Percentiles rank a stretch among this genome's conserved stretches.
Evolutionary conservation across 2,888 invertebrate genomes (phyloP).

Genomic region (Erebia ligea): DNA sequence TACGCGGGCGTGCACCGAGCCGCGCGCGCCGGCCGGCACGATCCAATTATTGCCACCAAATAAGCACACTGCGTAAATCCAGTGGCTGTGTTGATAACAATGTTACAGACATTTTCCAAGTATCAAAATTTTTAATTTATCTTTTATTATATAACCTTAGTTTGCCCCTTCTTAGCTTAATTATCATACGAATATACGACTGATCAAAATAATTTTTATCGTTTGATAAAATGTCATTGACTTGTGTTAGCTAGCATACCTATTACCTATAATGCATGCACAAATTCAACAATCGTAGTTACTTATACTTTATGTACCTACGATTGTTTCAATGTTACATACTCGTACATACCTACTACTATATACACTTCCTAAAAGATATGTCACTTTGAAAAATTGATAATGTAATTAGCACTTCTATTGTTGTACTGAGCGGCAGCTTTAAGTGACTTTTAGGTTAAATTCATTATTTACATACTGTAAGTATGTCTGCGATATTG

Average conservation of each 20-base stretch:
- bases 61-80: slow-evolving; percentile 36
- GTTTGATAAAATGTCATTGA: slow-evolving; percentile 19
- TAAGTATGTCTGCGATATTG: slow-evolving; percentile 15
- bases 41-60: slow-evolving; percentile 43
- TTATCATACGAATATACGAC: slow-evolving; percentile 14
- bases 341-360: too few species aligned
- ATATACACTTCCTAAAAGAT: background rate
- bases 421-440: slow-evolving; percentile 2
- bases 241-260: background rate
- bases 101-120: slow-evolving; percentile 6
- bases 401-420: slow-evolving; percentile 19
- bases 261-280: background rate
- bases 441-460: slow-evolving; percentile 13
- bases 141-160: slow-evolving; percentile 21
- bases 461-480: background rate
- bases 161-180: slow-evolving; percentile 16
- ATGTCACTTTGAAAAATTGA: slow-evolving; percentile 13
- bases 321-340: too few species aligned
- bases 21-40: slow-evolving; percentile 25
- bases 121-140: background rate
- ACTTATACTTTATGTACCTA: background rate
- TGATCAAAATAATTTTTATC: slow-evolving; percentile 24
- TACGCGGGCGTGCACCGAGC: slow-evolving; percentile 35
- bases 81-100: slow-evolving; percentile 27
- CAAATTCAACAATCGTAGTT: background rate